Base-by-base conservation (phyloP, 2,113 vertebrate species). In the Puffinus mauretanicus region DNA sequence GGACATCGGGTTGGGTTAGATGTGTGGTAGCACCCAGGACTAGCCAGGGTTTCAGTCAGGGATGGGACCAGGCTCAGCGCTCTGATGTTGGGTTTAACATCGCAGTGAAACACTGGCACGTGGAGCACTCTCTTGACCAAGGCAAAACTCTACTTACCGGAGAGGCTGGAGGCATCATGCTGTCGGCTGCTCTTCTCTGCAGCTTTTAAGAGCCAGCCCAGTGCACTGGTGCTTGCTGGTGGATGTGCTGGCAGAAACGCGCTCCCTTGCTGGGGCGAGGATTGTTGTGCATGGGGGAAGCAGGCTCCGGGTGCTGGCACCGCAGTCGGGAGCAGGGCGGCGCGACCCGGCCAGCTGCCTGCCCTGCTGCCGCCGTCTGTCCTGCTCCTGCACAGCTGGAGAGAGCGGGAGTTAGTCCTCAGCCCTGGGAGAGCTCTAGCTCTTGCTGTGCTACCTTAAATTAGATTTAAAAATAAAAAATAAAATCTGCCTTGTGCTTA, bases 401-500 rank as follows among this genome's bases (percentile, higher is more conserved):
- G 55, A 0, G 0, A 25, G n/a, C 4, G 4, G 36, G 64, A 94
- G 46, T 75, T 83, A 82, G 57, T 89, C n/a, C 36, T 89, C 14
- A 51, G 42, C 3, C 0, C 46, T 62, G 34, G 52, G 72, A 54
- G 52, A 73, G 65, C 81, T 72, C 66, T 5, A 51, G 54, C 54
- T 88, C 60, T 86, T 84, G 42, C 86, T 94, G 52, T 87, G 60
- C 87, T 92, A 76, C 89, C 94, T 96, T 89, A 97, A 96, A 90
- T 86, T 90, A 34, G 62, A 95, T 92, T 93, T 90, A 11, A 91
- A 90, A 87, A 34, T 65, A 29, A 88, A 88, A 88, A 78, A 58
- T 30, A 49, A 72, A 95, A 73, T 60, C 72, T 80, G 54, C 66
- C 76, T 84, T 51, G 44, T 91, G 61, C 86, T 91, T 90, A 84